Evolutionary conservation across 2,113 vertebrate genomes (phyloP), one percentile per base, ranked within the genome.

Genomic region (Speoplatyrhinus poulsoni): DNA sequence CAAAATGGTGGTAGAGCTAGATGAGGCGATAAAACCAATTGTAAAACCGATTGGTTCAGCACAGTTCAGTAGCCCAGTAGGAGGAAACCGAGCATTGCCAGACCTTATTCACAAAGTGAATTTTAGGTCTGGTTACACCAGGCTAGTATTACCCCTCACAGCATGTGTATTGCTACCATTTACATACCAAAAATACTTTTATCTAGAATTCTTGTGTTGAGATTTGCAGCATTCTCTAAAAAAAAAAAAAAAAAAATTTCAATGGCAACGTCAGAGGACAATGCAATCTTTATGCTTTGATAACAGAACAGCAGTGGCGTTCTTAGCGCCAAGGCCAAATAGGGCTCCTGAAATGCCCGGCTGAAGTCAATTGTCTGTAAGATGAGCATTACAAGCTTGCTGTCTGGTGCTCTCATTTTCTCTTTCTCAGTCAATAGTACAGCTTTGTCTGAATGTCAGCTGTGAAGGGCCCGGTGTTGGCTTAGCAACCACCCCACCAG

Each of bases 391-490:
- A 69, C 71, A 62, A 62, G 65, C 67, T 33, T 55, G 1, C 68
- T 50, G 47, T 33, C 65, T 11, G 11, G 62, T 64, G 32, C 56
- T 1, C 65, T 41, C 58, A 17, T 64, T 11, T 64, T 33, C 53
- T 1, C 64, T 41, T 16, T 67, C 70, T 61, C 3, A 69, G 73
- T 75, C 69, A 66, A 11, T 57, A 46, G 36, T 61, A 6, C 60
- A 72, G 69, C 65, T 53, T 26, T 1, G 60, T 60, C 59, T 72
- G 77, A 81, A 72, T 62, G 76, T 75, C 72, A 70, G 58, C 71
- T 60, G 64, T 19, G 60, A 75, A 75, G 60, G 61, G 73, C 32
- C 69, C 65, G 9, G 47, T 58, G 3, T 47, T 46, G 53, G 63
- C 76, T 66, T 48, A 66, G 60, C 67, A 67, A 76, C 61, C 73